Evolutionary conservation across 2,888 invertebrate genomes (phyloP).

Genomic region (Entomobrya proxima): DNA sequence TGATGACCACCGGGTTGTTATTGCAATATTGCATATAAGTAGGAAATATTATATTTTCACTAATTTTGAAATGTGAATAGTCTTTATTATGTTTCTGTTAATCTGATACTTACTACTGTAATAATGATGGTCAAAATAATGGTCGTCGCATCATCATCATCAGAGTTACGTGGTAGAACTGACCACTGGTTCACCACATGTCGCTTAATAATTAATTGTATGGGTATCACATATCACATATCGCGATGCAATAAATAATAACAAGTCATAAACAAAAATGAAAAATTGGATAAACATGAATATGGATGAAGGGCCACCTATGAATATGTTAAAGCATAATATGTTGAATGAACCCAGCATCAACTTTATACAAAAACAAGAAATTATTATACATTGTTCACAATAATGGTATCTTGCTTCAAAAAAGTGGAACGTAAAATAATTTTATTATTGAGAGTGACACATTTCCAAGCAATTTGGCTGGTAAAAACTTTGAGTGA

Average conservation of each 20-base stretch:
- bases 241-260: not conserved
- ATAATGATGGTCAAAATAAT: conserved; percentile 13
- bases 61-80: conserved; percentile 43
- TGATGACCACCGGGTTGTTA: conserved; percentile 50
- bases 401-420: no score
- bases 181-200: not conserved
- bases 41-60: conserved; percentile 49
- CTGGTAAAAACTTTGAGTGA: no score
- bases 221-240: not conserved
- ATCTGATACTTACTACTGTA: not conserved
- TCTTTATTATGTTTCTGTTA: not conserved
- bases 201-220: not conserved
- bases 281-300: not conserved
- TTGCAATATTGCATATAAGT: not conserved
- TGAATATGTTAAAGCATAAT: not conserved
- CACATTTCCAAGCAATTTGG: no score
- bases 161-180: not conserved
- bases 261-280: not conserved
- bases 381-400: not conserved
- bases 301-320: not conserved
- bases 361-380: conserved; percentile 15
- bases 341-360: no score
- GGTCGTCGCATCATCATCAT: not conserved
- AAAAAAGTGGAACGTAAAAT: no score
- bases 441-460: no score